Conservation (phyloP, 1,140 invertebrate genomes). For the Magallana angulata region DNA sequence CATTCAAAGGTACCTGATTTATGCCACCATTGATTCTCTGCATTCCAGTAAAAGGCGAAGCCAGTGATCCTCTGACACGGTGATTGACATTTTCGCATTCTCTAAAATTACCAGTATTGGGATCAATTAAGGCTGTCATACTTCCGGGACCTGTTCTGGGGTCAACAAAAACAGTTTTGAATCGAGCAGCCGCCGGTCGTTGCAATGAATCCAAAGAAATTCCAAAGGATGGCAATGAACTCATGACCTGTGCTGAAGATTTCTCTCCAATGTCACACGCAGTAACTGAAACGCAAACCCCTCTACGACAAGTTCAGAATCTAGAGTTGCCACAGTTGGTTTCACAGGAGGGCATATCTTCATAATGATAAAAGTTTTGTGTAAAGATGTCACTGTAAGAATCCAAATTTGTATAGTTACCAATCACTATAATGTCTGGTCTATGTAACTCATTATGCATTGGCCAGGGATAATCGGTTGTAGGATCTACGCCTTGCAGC, state of each 20-base stretch:
- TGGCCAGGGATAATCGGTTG: constrained; percentile 29
- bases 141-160: neutral
- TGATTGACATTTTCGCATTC: neutral
- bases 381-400: constrained; percentile 51
- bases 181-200: neutral
- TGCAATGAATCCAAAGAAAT: neutral
- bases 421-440: constrained; percentile 38
- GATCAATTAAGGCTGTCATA: neutral
- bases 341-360: constrained; percentile 36
- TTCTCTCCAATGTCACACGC: neutral
- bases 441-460: neutral
- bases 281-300: neutral
- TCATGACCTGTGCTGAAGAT: neutral
- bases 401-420: constrained; percentile 49
- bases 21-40: neutral
- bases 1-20: constrained; percentile 88
- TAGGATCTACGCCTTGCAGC: constrained; percentile 23
- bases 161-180: neutral
- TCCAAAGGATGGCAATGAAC: neutral
- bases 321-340: constrained; percentile 32
- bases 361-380: constrained; percentile 46
- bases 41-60: neutral
- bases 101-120: neutral
- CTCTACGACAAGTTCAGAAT: neutral
- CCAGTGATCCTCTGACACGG: neutral